Evolutionary conservation across 2,888 invertebrate genomes (phyloP), one percentile per base, ranked within the genome.

Genomic region (Cheiracanthium punctorium): DNA sequence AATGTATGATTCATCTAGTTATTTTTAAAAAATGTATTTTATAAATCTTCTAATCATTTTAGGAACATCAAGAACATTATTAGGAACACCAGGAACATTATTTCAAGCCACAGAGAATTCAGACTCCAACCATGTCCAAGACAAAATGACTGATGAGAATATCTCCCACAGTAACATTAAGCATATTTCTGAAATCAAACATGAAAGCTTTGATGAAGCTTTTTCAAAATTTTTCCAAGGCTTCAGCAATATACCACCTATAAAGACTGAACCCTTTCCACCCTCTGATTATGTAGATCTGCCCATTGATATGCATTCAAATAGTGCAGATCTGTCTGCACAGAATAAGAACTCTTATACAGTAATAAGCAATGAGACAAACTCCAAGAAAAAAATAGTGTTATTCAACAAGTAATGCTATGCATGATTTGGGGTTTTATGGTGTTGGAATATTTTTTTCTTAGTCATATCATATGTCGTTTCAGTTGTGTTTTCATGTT

Each of bases 321-420:
- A 79, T 20, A 43, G 52, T 67, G 41, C 37, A 41, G 67, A 58
- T 8, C 37, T 30, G 28, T 24, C 43, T 12, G 29, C 64, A 64
- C 84, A 85, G n/a, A 85, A 85, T 64, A 74, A 74, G 20, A 85
- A 79, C 41, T 41, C 20, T 20, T 80, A 8, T 33, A 5, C 17
- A 0, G 70, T 37, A 58, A 28, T 33, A 29, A 30, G n/a, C 0
- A 33, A 20, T 33, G 48, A 17, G 17, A 58, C 20, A 58, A 58
- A 24, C 2, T 24, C 4, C 2, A n/a, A 58, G 20, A 24, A 58
- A 58, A 58, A 58, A 24, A 58, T 58, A 7, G 24, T 58, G 8
- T 58, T 58, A 24, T 58, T 58, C 24, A 58, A 58, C 12, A 58
- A 58, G 58, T 58, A 58, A 24, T 58, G 24, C 24, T n/a, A 48